Conservation (phyloP, 2,113 vertebrate genomes). For the Lethenteron camtschaticum region DNA sequence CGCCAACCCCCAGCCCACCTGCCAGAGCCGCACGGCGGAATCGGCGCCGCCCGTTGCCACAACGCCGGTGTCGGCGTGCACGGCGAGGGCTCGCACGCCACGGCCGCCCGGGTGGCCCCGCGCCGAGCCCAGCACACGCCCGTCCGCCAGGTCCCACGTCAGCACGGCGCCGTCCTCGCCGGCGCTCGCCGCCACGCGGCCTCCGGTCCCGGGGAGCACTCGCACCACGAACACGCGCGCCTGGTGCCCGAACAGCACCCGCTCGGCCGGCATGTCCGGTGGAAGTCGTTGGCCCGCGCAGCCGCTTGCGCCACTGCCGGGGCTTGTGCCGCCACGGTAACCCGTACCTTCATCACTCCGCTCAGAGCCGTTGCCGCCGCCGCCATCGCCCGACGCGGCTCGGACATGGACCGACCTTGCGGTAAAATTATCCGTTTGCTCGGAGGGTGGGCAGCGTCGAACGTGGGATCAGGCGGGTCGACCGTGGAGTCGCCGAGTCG, state of each 20-base stretch:
- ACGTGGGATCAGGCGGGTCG: too few relatives aligned
- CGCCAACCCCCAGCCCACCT: slow-evolving; percentile 13
- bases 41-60: slow-evolving; percentile 56
- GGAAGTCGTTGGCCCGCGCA: too few relatives aligned
- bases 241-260: slow-evolving; percentile 57
- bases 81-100: slow-evolving; percentile 41
- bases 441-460: too few relatives aligned
- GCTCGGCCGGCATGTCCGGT: neutral
- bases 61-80: slow-evolving; percentile 25
- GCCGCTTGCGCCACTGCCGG: slow-evolving; percentile 11
- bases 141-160: slow-evolving; percentile 34
- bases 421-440: too few relatives aligned
- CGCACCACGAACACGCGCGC: slow-evolving; percentile 61
- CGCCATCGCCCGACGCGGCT: slow-evolving; percentile 11
- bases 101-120: slow-evolving; percentile 45
- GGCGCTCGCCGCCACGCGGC: slow-evolving; percentile 20
- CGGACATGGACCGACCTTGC: too few relatives aligned
- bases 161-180: slow-evolving; percentile 63
- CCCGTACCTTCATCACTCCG: too few relatives aligned
- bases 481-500: slow-evolving; percentile 24
- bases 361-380: too few relatives aligned
- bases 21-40: slow-evolving; percentile 47
- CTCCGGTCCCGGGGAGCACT: slow-evolving; percentile 12
- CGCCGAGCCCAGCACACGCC: slow-evolving; percentile 30
- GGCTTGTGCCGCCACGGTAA: slow-evolving; percentile 19